Percentiles rank a stretch among this genome's conserved stretches.
Conservation (phyloP, 1,140 invertebrate species). For the Ceratitis capitata region DNA sequence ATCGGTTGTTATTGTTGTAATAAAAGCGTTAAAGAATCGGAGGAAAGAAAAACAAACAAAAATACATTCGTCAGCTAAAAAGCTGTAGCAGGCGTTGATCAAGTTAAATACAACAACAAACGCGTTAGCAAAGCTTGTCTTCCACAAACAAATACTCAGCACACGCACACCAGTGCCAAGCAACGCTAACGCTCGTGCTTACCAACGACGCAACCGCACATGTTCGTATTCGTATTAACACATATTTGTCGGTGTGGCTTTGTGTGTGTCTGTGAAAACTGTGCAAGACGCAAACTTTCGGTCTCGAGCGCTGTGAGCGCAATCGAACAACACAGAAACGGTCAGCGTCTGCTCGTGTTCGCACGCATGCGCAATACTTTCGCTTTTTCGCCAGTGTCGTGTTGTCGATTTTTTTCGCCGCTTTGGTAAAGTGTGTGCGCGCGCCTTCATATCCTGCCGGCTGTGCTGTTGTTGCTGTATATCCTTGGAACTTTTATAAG, state of each 20-base stretch:
- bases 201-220: background rate
- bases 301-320: constrained; percentile 7
- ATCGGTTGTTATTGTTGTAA: background rate
- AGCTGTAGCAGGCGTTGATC: background rate
- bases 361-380: constrained; percentile 40
- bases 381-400: background rate
- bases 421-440: constrained; percentile 16
- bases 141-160: background rate
- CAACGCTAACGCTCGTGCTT: background rate
- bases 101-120: background rate
- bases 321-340: constrained; percentile 14
- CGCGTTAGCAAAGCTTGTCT: background rate
- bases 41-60: background rate
- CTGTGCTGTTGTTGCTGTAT: background rate
- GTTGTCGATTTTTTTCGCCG: background rate
- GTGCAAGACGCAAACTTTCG: background rate
- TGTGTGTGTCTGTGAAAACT: background rate
- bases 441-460: background rate
- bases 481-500: constrained; percentile 35
- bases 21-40: background rate
- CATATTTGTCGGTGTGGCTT: no score
- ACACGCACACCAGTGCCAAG: background rate
- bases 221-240: no score
- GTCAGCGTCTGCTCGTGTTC: constrained; percentile 24
- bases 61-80: background rate